Base-by-base conservation (phyloP, 1,140 invertebrate species). In the Solenopsis invicta region DNA sequence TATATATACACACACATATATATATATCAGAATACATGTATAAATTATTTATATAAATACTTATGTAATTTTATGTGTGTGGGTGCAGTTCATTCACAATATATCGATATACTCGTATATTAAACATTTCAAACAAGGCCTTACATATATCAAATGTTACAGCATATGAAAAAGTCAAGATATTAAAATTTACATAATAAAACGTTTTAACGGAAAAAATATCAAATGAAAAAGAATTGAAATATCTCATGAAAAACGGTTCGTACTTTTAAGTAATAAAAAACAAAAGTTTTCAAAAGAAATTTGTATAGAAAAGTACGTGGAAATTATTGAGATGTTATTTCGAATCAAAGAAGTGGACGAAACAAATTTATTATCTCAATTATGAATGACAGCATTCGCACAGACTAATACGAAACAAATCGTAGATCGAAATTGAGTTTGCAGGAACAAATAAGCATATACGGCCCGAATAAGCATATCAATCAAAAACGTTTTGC, bases 101-200 rank as follows among this genome's bases (percentile, higher is more conserved):
- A 64, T 29, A 34, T 13, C 29, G 6, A 41, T 41, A 34, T 64
- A 18, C 13, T 66, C 4, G 18, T 66, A 3, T 12, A 41, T 2
- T 3, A 66, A 41, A 66, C 10, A 66, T 66, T 66, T n/a, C 12
- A 16, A 34, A 18, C 29, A 64, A 41, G 41, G 29, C 2, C 29
- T 29, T 29, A 29, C 29, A 2, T 29, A 2, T 29, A 29, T 29
- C 29, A 29, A 29, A 29, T 29, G 29, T 29, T 29, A 29, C 29
- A 29, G 29, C 29, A 29, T 29, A 29, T 29, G 2, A 29, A 29
- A 29, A 29, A 29, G 2, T 29, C 29, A 29, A 29, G 2, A 29
- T 24, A 29, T 16, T 72, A 10, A 64, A 9, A 75, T 71, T 74
- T 29, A 10, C 56, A 21, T 37, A 21, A 75, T 56, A 75, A 75